Evolutionary conservation across 2,888 invertebrate species (phyloP).

Genomic region (Lathronympha strigana): DNA sequence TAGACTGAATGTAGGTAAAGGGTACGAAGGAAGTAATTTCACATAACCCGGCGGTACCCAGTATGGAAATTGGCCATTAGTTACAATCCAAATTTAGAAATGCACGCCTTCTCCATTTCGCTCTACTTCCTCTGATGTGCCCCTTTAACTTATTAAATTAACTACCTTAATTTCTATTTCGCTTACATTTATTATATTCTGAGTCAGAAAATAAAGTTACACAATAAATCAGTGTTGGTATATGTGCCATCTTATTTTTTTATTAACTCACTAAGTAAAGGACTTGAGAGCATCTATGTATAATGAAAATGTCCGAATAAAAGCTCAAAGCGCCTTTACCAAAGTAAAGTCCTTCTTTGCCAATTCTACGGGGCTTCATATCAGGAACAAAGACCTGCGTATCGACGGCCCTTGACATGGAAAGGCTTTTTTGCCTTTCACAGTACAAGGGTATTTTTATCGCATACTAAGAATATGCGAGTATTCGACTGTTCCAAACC

Average conservation of each 20-base stretch:
- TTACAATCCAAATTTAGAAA: constrained; percentile 18
- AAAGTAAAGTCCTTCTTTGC: constrained; percentile 31
- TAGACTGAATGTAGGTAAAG: no score
- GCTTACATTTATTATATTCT: not conserved
- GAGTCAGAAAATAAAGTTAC: no score
- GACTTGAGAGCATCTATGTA: not conserved
- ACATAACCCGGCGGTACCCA: constrained; percentile 5
- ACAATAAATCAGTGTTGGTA: not conserved
- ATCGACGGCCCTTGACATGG: constrained; percentile 78
- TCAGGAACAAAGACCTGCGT: constrained; percentile 73
- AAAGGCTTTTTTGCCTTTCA: constrained; percentile 78
- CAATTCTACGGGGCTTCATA: constrained; percentile 43
- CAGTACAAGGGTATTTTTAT: constrained; percentile 57
- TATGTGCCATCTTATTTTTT: not conserved
- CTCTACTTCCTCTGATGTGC: constrained; percentile 35
- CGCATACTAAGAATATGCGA: not conserved
- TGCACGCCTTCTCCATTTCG: constrained; percentile 29
- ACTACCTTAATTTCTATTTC: not conserved
- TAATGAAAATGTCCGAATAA: constrained; percentile 8
- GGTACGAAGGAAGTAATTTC: constrained; percentile 7
- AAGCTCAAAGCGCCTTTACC: constrained; percentile 11
- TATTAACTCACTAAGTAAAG: not conserved
- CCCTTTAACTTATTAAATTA: constrained; percentile 13
- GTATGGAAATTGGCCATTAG: constrained; percentile 29
- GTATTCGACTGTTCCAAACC: not conserved